Evolutionary conservation across 2,797 vertebrate genomes (phyloP).

Genomic region (Oreortyx pictus): DNA sequence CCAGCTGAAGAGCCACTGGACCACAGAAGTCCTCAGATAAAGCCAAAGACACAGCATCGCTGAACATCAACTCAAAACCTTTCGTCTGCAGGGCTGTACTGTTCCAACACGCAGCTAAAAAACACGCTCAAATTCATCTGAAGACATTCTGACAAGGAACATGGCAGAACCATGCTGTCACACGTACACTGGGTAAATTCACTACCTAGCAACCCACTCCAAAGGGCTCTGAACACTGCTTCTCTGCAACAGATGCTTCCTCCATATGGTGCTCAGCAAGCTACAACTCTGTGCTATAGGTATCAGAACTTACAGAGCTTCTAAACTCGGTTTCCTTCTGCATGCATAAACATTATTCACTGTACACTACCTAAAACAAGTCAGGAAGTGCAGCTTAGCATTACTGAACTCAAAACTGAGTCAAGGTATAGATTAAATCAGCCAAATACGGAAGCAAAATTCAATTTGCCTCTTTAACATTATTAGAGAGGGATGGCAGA

Average conservation of each 20-base stretch:
- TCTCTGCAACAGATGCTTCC: constrained; percentile 18
- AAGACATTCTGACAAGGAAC: not conserved
- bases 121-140: not conserved
- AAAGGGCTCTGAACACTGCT: not conserved
- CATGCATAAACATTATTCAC: not conserved
- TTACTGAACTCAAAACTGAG: not conserved
- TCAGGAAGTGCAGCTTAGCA: not conserved
- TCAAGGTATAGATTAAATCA: constrained; percentile 3
- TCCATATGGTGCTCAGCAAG: constrained; percentile 38
- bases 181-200: not conserved
- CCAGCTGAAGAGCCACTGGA: not conserved
- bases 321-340: not conserved
- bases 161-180: not conserved
- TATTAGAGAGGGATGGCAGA: not conserved
- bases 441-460: constrained; percentile 6
- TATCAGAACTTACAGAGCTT: not conserved
- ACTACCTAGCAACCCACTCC: constrained; percentile 29
- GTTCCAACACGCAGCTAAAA: not conserved
- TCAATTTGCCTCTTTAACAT: not conserved
- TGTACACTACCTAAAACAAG: not conserved
- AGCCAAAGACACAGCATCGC: fast-evolving
- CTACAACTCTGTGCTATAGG: not conserved
- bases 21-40: not conserved
- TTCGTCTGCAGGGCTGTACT: not conserved
- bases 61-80: not conserved